Base-by-base conservation (phyloP, 2,113 vertebrate species). In the Chlorodrepanis virens region DNA sequence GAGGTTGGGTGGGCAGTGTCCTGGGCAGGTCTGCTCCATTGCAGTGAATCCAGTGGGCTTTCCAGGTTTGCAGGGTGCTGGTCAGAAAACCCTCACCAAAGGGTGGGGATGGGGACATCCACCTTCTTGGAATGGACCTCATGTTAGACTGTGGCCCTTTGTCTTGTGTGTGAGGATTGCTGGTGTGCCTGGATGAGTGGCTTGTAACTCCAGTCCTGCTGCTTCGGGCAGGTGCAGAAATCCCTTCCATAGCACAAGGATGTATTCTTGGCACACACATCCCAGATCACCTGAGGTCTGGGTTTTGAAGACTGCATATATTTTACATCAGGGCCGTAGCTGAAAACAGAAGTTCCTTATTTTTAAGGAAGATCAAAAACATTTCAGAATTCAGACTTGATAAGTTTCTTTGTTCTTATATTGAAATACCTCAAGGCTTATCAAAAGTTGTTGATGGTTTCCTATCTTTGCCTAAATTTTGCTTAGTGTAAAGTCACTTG, bases 401-500 rank as follows among this genome's bases (percentile, higher is more conserved):
- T 77, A 39, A 57, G 9, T 49, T 78, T 80, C 67, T 83, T 90
- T 29, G 9, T 28, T 77, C 77, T 89, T 75, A 25, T 54, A 92
- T 83, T 60, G 42, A 52, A 93, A 71, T 65, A 31, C 14, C 31
- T 88, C 28, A 35, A 68, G 53, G 61, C 50, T 75, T 78, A 35
- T 68, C 53, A 78, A 50, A 60, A 71, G 22, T 53, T 75, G 24
- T 35, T 71, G 64, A 45, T 77, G 39, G 23, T 83, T 93, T 68
- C 33, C 29, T 63, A 10, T 69, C 33, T 72, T 81, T 80, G 12
- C 54, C 71, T 69, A 70, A 39, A 75, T 50, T 92, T 86, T 35
- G 6, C 83, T 49, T 45, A 80, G 39, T 63, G 65, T 89, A 47
- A 92, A 80, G 83, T 89, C 20, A 47, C 39, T 83, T 87, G 61